phyloP scores from a whole-genome alignment of 1,140 invertebrate genomes.

The Trichonephila inaurata region DNA sequence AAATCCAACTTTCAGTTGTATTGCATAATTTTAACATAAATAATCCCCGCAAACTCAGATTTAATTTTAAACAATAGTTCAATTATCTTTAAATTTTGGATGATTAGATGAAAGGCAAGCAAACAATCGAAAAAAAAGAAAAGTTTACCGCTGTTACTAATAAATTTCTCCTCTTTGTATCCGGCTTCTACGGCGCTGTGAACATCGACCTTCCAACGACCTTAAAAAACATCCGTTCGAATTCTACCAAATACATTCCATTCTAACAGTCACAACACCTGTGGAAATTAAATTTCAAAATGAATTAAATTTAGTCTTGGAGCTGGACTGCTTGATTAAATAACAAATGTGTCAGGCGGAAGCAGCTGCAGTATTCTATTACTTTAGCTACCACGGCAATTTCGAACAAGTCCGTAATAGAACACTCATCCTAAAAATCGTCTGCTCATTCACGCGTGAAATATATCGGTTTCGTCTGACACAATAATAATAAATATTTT shows the following conservation, averaged over 20 bases:
- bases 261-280: not conserved
- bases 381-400: not conserved
- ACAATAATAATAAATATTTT: slow-evolving; percentile 14
- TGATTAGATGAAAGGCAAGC: no score
- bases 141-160: not conserved
- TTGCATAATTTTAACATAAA: no score
- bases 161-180: not conserved
- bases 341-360: not conserved
- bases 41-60: no score
- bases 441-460: not conserved
- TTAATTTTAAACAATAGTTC: no score
- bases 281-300: slow-evolving; percentile 4
- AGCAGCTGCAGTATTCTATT: not conserved
- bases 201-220: slow-evolving; percentile 5
- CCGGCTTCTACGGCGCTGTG: not conserved
- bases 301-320: not conserved
- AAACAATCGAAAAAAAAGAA: no score
- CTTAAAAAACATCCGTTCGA: not conserved
- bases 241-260: not conserved
- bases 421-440: not conserved
- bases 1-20: no score
- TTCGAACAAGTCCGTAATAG: not conserved
- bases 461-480: not conserved
- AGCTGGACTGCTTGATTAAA: not conserved
- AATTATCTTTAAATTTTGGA: no score